Evolutionary conservation across 2,888 invertebrate species (phyloP).

Genomic region (Tromatobia lineatoria): DNA sequence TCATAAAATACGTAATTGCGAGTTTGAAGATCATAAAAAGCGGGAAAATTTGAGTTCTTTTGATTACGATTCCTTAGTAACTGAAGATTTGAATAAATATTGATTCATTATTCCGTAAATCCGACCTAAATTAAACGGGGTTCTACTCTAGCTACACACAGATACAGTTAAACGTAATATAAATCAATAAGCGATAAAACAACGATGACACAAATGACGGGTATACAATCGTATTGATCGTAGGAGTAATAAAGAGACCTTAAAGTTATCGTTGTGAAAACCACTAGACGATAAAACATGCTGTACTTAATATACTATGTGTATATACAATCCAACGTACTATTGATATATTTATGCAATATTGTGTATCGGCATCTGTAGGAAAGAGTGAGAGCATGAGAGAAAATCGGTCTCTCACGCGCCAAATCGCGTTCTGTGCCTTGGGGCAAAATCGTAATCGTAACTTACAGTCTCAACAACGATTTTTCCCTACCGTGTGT

Average conservation of each 20-base stretch:
- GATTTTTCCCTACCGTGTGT: constrained; percentile 54
- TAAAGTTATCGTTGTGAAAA: constrained; percentile 34
- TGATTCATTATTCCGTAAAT: too few species aligned
- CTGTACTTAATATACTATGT: neutral
- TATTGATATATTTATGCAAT: neutral
- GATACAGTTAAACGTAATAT: neutral
- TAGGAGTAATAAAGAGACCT: constrained; percentile 34
- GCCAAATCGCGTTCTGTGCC: neutral
- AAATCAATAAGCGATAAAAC: neutral
- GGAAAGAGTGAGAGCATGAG: neutral
- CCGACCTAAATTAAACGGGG: neutral
- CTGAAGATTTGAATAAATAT: too few species aligned
- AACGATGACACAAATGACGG: neutral
- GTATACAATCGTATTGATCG: neutral
- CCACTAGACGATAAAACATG: constrained; percentile 9
- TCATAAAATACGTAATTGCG: neutral
- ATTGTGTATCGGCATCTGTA: neutral
- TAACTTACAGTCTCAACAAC: constrained; percentile 65
- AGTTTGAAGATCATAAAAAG: neutral
- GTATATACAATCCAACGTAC: neutral
- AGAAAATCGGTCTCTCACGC: neutral
- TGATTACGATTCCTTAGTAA: too few species aligned
- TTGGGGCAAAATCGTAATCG: constrained; percentile 57
- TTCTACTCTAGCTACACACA: neutral
- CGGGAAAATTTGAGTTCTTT: too few species aligned